Evolutionary conservation across 2,888 invertebrate species (phyloP).

Genomic region (Latheticus oryzae): DNA sequence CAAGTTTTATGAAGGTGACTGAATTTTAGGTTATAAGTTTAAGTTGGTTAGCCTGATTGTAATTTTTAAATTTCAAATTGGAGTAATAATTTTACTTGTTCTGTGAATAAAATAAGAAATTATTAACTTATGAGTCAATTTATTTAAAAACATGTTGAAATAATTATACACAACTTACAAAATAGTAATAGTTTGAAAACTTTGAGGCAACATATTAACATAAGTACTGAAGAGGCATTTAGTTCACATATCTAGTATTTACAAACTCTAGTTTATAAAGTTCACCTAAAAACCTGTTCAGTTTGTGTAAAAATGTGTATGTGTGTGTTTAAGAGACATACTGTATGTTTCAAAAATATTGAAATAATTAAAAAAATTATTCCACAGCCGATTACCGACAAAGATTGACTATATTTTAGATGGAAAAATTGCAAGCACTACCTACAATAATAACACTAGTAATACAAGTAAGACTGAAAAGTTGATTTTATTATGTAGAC

Average conservation of each 20-base stretch:
- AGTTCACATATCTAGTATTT: slow-evolving; percentile 24
- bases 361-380: slow-evolving; percentile 34
- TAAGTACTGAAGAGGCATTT: slow-evolving; percentile 42
- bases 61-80: too few species aligned
- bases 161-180: slow-evolving; percentile 41
- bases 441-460: slow-evolving; percentile 42
- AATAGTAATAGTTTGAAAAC: slow-evolving; percentile 40
- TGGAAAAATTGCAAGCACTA: slow-evolving; percentile 40
- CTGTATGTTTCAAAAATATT: slow-evolving; percentile 17
- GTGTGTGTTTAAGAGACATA: slow-evolving; percentile 11
- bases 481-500: slow-evolving; percentile 36
- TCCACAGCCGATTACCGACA: slow-evolving; percentile 43
- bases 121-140: slow-evolving; percentile 35
- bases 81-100: too few species aligned
- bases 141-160: slow-evolving; percentile 42
- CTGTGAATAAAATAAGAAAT: too few species aligned
- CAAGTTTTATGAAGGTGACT: too few species aligned
- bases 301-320: slow-evolving; percentile 19
- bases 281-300: slow-evolving; percentile 26
- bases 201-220: slow-evolving; percentile 39
- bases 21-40: too few species aligned
- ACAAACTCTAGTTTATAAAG: slow-evolving; percentile 33
- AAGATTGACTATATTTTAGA: slow-evolving; percentile 40
- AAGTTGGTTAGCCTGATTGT: too few species aligned
- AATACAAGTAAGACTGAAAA: slow-evolving; percentile 42